A percentile compares a stretch with the other conserved stretches of the same genome.
Evolutionary conservation across 2,888 invertebrate species (phyloP).

Genomic region (Caradrina clavipalpis): DNA sequence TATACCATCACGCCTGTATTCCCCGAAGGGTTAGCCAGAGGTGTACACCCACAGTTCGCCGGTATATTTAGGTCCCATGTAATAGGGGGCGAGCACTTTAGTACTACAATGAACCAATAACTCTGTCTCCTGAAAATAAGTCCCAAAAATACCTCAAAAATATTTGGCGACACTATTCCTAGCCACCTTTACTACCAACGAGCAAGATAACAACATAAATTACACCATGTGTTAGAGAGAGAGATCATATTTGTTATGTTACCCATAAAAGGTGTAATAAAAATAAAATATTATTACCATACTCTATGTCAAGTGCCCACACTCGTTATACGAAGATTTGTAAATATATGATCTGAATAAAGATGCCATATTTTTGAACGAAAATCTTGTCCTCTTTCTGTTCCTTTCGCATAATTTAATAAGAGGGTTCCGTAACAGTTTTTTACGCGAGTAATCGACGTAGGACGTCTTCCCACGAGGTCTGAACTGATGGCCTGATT

Average conservation of each 20-base stretch:
- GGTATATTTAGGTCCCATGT: no score
- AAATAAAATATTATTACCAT: slow-evolving; percentile 57
- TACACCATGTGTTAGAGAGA: slow-evolving; percentile 19
- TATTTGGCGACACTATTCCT: slow-evolving; percentile 25
- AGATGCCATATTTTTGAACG: background rate
- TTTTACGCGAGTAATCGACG: no score
- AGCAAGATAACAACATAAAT: slow-evolving; percentile 34
- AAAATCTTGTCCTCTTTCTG: slow-evolving; percentile 1
- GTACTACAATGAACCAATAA: background rate
- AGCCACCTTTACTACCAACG: slow-evolving; percentile 31
- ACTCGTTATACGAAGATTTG: slow-evolving; percentile 22
- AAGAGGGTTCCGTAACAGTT: background rate
- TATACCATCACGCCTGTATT: no score
- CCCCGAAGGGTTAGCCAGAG: no score
- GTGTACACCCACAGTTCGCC: no score
- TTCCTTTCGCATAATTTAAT: background rate
- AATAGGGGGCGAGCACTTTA: no score
- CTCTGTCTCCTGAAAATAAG: background rate
- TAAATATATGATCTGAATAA: slow-evolving; percentile 15
- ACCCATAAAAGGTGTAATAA: slow-evolving; percentile 54
- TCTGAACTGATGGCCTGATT: no score
- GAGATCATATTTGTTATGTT: slow-evolving; percentile 53
- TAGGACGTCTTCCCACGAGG: no score
- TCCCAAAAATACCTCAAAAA: slow-evolving; percentile 18
- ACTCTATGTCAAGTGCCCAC: slow-evolving; percentile 31